phyloP scores from a whole-genome alignment of 64 coral and sea anemone genomes.

The Orbicella faveolata region DNA sequence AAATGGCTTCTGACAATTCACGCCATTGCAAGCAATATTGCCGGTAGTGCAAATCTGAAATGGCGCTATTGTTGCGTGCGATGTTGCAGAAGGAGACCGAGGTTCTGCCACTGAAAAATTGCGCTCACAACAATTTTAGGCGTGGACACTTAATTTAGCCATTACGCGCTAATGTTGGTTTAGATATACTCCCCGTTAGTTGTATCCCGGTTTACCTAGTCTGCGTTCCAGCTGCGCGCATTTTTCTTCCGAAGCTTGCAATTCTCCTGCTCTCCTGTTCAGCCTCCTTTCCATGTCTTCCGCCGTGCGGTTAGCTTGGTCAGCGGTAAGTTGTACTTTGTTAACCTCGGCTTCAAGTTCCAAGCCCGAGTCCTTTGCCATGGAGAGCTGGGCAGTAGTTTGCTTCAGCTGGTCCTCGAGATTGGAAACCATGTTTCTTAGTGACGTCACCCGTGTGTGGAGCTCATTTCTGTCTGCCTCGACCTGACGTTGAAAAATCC shows the following conservation, averaged over 20 bases:
- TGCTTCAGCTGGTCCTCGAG: conserved; percentile 92
- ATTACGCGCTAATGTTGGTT: too few relatives aligned
- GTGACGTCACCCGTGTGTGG: conserved; percentile 76
- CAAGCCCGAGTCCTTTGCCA: conserved; percentile 68
- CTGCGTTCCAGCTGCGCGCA: conserved; percentile 63
- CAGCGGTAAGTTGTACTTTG: conserved; percentile 72
- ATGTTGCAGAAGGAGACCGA: too few relatives aligned
- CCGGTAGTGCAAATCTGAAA: too few relatives aligned
- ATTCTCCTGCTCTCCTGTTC: conserved; percentile 65
- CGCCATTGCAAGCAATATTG: too few relatives aligned
- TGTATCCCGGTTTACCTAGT: conserved; percentile 46
- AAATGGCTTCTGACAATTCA: too few relatives aligned
- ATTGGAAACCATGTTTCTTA: conserved; percentile 78
- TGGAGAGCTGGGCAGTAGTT: conserved; percentile 76
- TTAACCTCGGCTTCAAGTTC: conserved; percentile 85
- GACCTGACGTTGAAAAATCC: conserved; percentile 34
- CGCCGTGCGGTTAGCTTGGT: conserved; percentile 80
- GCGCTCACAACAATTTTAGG: too few relatives aligned
- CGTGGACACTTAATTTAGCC: too few relatives aligned
- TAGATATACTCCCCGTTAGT: background rate
- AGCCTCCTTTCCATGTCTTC: conserved; percentile 89
- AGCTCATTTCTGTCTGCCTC: conserved; percentile 86
- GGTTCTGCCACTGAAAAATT: too few relatives aligned
- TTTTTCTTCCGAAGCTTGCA: conserved; percentile 85
- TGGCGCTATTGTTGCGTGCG: too few relatives aligned